These are phyloP conservation scores for Myotis brandtii DNA, from an alignment of 2,113 vertebrate genomes.

Conservation along the genomic window DNA sequence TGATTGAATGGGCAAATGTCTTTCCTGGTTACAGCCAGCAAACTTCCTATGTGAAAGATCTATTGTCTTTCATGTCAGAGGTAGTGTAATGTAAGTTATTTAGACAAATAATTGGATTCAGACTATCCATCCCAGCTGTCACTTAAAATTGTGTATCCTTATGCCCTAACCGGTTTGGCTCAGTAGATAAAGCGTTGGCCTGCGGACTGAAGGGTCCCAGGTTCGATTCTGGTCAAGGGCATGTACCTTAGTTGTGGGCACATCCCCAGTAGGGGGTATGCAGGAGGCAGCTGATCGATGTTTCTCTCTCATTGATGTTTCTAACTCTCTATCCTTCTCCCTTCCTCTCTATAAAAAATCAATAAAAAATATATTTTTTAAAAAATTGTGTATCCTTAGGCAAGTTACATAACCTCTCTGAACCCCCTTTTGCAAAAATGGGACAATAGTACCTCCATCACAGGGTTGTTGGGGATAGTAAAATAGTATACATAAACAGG, in stretches of 20 bases:
- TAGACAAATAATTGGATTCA: constrained; percentile 29
- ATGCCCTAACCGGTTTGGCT: background rate
- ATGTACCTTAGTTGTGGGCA: too few species aligned
- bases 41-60: background rate
- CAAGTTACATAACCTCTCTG: background rate
- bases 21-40: background rate
- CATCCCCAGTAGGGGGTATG: too few species aligned
- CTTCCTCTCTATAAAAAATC: too few species aligned
- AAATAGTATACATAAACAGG: background rate
- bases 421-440: constrained; percentile 51
- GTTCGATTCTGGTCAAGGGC: too few species aligned
- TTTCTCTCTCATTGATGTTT: too few species aligned
- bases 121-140: background rate
- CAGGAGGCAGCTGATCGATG: too few species aligned
- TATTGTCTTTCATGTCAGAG: constrained; percentile 25
- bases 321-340: too few species aligned
- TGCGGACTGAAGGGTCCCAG: too few species aligned
- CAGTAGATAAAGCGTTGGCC: too few species aligned
- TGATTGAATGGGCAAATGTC: background rate
- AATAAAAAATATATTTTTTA: too few species aligned
- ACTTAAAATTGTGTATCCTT: background rate
- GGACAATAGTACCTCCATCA: background rate
- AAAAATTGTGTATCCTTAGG: background rate
- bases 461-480: background rate
- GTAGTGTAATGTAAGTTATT: background rate